phyloP scores from a whole-genome alignment of 2,888 invertebrate genomes.

The Cabera pusaria region DNA sequence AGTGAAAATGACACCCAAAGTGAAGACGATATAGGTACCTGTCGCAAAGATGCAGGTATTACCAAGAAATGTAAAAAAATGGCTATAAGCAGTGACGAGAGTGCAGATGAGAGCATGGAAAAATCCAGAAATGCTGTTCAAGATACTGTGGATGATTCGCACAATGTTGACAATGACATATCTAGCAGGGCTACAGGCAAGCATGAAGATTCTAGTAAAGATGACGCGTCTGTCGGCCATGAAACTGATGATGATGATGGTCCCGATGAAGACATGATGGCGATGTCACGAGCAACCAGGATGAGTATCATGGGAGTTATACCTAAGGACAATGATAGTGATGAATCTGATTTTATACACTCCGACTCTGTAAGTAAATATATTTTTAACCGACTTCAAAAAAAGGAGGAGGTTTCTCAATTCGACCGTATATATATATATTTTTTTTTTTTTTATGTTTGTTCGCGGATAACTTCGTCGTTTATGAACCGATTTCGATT shows the following conservation, averaged over 20 bases:
- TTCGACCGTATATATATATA: too few species aligned
- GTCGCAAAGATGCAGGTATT: background rate
- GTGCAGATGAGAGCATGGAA: conserved; percentile 19
- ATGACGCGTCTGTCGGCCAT: conserved; percentile 17
- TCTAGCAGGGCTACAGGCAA: too few species aligned
- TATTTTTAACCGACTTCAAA: too few species aligned
- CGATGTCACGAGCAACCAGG: conserved; percentile 73
- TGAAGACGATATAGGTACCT: conserved; percentile 9
- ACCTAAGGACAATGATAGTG: conserved; percentile 65
- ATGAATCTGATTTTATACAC: conserved; percentile 73
- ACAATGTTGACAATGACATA: background rate
- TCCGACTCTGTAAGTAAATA: conserved; percentile 77
- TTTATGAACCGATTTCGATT: too few species aligned
- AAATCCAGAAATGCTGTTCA: conserved; percentile 10
- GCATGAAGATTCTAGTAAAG: conserved; percentile 5
- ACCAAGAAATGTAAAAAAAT: conserved; percentile 9
- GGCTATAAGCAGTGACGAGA: conserved; percentile 19
- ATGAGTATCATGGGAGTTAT: conserved; percentile 77
- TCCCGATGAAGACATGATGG: conserved; percentile 68
- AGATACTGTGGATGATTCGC: conserved; percentile 2
- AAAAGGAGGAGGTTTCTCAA: too few species aligned
- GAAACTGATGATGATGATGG: conserved; percentile 43
- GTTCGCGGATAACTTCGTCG: too few species aligned
- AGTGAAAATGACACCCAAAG: conserved; percentile 3
- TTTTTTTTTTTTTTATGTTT: too few species aligned